These are phyloP conservation scores for Meiosimyza platycephala DNA, from an alignment of 2,888 invertebrate species.

Conservation along the genomic window DNA sequence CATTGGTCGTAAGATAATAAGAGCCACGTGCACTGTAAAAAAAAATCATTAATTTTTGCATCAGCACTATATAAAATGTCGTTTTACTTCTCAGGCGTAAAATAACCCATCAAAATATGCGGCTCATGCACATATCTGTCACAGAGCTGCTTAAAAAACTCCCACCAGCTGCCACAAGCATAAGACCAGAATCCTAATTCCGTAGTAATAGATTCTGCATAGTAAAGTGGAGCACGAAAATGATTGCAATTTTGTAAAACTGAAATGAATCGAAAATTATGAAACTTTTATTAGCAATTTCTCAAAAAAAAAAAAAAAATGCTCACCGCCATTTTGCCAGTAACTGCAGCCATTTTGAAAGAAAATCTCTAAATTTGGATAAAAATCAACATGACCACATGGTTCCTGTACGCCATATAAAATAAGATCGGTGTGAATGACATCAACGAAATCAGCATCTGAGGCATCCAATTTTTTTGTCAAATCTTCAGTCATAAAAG, in stretches of 20 bases:
- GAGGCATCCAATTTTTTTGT: slow-evolving; percentile 70
- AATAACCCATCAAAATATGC: slow-evolving; percentile 69
- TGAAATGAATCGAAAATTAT: too few species aligned
- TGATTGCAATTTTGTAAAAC: too few species aligned
- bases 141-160: slow-evolving; percentile 70
- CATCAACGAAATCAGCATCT: slow-evolving; percentile 74
- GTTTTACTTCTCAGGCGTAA: slow-evolving; percentile 69
- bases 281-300: too few species aligned
- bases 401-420: slow-evolving; percentile 70
- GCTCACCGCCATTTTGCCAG: too few species aligned
- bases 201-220: slow-evolving; percentile 70
- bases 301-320: too few species aligned
- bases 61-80: not conserved
- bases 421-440: slow-evolving; percentile 74
- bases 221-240: slow-evolving; percentile 71
- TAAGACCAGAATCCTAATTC: slow-evolving; percentile 71
- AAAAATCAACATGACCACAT: slow-evolving; percentile 71
- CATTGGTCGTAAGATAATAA: slow-evolving; percentile 67
- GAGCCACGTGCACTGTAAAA: slow-evolving; percentile 67
- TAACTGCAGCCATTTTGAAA: too few species aligned
- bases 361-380: too few species aligned
- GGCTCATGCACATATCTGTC: slow-evolving; percentile 45
- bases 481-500: slow-evolving; percentile 69
- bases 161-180: slow-evolving; percentile 69
- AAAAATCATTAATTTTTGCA: not conserved